These are phyloP conservation scores for Drosophila ercepeae DNA, from an alignment of 1,140 invertebrate species.

Conservation along the genomic window DNA sequence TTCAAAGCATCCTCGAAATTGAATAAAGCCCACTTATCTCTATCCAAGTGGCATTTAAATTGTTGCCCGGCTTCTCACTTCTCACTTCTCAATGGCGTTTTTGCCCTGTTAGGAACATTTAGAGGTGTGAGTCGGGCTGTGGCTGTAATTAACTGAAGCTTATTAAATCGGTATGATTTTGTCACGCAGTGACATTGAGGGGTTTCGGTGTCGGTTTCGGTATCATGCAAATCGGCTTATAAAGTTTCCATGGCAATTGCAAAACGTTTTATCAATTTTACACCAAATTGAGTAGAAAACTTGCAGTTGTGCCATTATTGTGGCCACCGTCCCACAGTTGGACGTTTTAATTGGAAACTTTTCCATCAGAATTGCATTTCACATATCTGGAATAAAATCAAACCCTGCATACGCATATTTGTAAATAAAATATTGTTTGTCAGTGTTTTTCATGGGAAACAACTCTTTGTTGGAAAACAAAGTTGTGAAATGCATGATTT, in stretches of 20 bases:
- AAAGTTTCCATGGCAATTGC: slow-evolving; percentile 36
- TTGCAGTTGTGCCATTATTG: not conserved
- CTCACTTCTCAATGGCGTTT: slow-evolving; percentile 25
- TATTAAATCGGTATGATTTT: slow-evolving; percentile 62
- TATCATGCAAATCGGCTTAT: slow-evolving; percentile 40
- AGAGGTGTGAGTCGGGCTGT: slow-evolving; percentile 1
- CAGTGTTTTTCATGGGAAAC: not conserved
- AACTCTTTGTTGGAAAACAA: not conserved
- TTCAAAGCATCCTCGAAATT: not conserved
- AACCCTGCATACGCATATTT: slow-evolving; percentile 3
- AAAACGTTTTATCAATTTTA: slow-evolving; percentile 42
- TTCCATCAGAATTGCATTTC: slow-evolving; percentile 10
- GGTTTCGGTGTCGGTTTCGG: slow-evolving; percentile 11
- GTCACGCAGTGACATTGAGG: slow-evolving; percentile 50
- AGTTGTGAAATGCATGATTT: not conserved
- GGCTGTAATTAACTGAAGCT: slow-evolving; percentile 57
- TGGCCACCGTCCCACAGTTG: not conserved
- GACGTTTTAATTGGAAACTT: slow-evolving; percentile 58
- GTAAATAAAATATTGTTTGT: slow-evolving; percentile 12
- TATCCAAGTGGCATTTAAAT: slow-evolving; percentile 34
- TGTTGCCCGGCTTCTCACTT: slow-evolving; percentile 12
- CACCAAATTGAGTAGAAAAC: slow-evolving; percentile 22
- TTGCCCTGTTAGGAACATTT: slow-evolving; percentile 6
- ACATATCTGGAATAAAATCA: slow-evolving; percentile 67
- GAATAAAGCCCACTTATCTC: slow-evolving; percentile 1